These are phyloP conservation scores for Drosophila bifasciata DNA, from an alignment of 1,140 invertebrate genomes.

Conservation along the genomic window DNA sequence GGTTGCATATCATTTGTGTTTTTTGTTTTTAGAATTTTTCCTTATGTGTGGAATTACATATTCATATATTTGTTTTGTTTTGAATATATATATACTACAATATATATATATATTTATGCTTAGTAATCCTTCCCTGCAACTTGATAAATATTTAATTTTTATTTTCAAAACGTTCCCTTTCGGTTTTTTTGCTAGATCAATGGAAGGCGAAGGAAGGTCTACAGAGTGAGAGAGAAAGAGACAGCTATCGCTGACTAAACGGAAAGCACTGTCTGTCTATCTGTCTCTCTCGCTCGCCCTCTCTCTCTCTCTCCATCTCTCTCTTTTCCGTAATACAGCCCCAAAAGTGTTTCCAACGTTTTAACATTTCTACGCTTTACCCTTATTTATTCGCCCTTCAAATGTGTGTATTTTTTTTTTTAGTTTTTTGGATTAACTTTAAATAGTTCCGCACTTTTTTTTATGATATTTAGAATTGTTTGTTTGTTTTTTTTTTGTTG, in stretches of 20 bases:
- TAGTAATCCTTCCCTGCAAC: slow-evolving; percentile 2
- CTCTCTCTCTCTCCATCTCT: slow-evolving; percentile 1
- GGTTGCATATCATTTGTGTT: slow-evolving; percentile 19
- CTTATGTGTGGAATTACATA: neutral
- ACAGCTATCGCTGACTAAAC: slow-evolving; percentile 7
- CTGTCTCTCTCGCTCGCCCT: too few relatives aligned
- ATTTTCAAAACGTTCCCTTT: slow-evolving; percentile 8
- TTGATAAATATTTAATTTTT: slow-evolving; percentile 20
- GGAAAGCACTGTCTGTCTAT: too few relatives aligned
- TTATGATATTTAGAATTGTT: slow-evolving; percentile 22
- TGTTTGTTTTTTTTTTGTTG: slow-evolving; percentile 1
- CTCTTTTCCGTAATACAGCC: neutral
- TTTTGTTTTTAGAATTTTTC: neutral
- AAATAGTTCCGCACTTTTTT: slow-evolving; percentile 21
- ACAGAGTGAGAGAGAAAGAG: slow-evolving; percentile 12
- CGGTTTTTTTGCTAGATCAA: neutral
- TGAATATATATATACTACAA: slow-evolving; percentile 4
- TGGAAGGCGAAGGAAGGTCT: too few relatives aligned
- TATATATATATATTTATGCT: slow-evolving; percentile 7
- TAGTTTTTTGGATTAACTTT: slow-evolving; percentile 32
- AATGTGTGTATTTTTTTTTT: neutral
- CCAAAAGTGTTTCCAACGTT: too few relatives aligned
- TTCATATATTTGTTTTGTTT: too few relatives aligned
- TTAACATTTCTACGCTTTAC: too few relatives aligned
- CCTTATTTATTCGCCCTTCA: too few relatives aligned